Conservation (phyloP, 2,797 vertebrate species). For the Enteromius afrohamiltoni region DNA sequence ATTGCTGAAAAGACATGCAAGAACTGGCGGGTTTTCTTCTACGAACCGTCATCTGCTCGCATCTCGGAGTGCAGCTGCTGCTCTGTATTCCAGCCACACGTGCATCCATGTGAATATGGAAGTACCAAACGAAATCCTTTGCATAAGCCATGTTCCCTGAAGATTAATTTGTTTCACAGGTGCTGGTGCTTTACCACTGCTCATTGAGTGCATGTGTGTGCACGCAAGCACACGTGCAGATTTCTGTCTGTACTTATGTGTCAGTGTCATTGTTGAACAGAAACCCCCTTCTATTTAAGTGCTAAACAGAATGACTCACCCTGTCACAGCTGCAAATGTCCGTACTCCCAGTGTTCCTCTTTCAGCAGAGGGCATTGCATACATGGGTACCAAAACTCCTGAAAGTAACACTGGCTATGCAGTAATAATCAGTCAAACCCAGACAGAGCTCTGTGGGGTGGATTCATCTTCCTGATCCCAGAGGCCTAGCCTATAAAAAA, state of each 20-base stretch:
- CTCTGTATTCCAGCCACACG: constrained; percentile 53
- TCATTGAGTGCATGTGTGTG: constrained; percentile 7
- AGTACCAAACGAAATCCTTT: constrained; percentile 8
- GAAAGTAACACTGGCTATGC: constrained; percentile 21
- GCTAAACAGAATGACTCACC: constrained; percentile 44
- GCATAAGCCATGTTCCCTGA: constrained; percentile 14
- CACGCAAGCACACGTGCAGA: constrained; percentile 9
- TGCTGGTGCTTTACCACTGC: constrained; percentile 19
- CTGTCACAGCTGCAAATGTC: constrained; percentile 25
- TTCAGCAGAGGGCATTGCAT: constrained; percentile 25
- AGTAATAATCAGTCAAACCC: constrained; percentile 26
- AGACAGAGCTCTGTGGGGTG: background rate
- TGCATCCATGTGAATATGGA: constrained; percentile 39
- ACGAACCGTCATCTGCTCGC: constrained; percentile 22
- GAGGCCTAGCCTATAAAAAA: background rate
- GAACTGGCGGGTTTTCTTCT: constrained; percentile 29
- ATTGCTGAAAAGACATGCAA: background rate
- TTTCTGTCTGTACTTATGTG: constrained; percentile 30
- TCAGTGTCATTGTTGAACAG: constrained; percentile 19
- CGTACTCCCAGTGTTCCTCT: constrained; percentile 13
- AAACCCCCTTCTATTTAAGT: constrained; percentile 28
- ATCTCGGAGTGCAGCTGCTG: constrained; percentile 51
- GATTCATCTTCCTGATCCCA: background rate
- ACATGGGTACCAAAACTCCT: constrained; percentile 13
- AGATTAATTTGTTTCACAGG: constrained; percentile 32